Evolutionary conservation across 2,797 vertebrate genomes (phyloP).

Genomic region (Tadarida brasiliensis): DNA sequence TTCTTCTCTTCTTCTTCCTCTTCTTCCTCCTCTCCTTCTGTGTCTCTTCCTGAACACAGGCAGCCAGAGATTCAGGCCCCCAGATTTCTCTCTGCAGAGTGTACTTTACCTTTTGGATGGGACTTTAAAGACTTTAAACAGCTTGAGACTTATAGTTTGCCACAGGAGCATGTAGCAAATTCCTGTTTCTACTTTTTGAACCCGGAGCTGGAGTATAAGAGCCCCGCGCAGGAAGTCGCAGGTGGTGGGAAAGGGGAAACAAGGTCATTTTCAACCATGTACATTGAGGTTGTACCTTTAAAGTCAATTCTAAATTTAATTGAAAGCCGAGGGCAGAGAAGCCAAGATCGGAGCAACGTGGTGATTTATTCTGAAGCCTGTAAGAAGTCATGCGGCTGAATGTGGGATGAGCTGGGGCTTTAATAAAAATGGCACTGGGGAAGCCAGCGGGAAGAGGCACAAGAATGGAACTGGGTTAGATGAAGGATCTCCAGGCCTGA

Average conservation of each 20-base stretch:
- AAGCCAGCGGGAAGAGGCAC: conserved; percentile 68
- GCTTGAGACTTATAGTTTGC: conserved; percentile 87
- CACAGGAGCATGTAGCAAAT: conserved; percentile 85
- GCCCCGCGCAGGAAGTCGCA: conserved; percentile 82
- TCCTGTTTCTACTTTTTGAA: conserved; percentile 86
- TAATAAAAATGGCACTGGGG: conserved; percentile 77
- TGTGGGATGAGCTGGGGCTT: conserved; percentile 57
- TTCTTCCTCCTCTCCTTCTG: conserved; percentile 63
- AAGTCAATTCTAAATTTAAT: conserved; percentile 88
- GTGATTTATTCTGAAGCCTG: conserved; percentile 83
- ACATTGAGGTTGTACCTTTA: conserved; percentile 84
- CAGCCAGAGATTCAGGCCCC: conserved; percentile 74
- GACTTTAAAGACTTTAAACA: conserved; percentile 89
- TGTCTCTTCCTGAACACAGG: conserved; percentile 78
- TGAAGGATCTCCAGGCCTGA: conserved; percentile 71
- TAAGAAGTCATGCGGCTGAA: conserved; percentile 81
- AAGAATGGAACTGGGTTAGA: conserved; percentile 70
- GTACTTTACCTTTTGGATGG: conserved; percentile 83
- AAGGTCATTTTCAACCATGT: conserved; percentile 86
- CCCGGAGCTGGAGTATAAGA: conserved; percentile 84
- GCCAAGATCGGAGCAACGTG: conserved; percentile 77
- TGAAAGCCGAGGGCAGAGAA: conserved; percentile 86
- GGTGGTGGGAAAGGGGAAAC: conserved; percentile 85
- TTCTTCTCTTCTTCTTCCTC: background rate
- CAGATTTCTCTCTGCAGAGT: conserved; percentile 83